Conservation (phyloP, 2,888 invertebrate genomes). For the Xanthia togata region DNA sequence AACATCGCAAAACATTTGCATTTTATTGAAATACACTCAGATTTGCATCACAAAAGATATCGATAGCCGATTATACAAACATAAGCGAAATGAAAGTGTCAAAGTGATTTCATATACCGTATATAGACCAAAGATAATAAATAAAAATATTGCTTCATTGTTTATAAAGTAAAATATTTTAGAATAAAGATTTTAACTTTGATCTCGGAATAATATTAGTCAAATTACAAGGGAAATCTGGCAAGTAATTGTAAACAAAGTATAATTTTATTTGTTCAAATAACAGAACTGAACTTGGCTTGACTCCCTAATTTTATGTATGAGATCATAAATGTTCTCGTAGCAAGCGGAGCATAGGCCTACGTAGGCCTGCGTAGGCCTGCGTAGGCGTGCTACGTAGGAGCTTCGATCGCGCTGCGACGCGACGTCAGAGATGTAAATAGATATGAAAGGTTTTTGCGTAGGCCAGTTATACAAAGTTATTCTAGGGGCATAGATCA, state of each 20-base stretch:
- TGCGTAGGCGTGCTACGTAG: conserved; percentile 44
- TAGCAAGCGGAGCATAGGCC: conserved; percentile 11
- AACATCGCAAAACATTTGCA: conserved; percentile 79
- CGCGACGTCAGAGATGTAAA: conserved; percentile 21
- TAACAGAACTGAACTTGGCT: conserved; percentile 21
- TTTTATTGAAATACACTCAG: conserved; percentile 81
- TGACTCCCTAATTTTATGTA: conserved; percentile 26
- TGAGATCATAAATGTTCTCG: conserved; percentile 5
- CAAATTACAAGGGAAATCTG: conserved; percentile 26
- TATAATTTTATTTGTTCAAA: conserved; percentile 1
- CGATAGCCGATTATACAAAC: conserved; percentile 75
- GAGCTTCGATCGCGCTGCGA: conserved; percentile 31
- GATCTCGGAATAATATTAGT: conserved; percentile 25
- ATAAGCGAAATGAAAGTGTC: conserved; percentile 67
- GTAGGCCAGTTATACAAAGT: conserved; percentile 15
- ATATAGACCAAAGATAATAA: conserved; percentile 28
- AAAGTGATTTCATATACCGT: conserved; percentile 45
- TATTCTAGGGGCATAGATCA: background rate
- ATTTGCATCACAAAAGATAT: conserved; percentile 85
- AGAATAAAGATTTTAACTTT: conserved; percentile 15
- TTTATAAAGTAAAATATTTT: conserved; percentile 10
- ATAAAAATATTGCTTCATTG: conserved; percentile 4
- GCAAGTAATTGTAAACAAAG: conserved; percentile 11
- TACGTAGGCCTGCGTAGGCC: conserved; percentile 30
- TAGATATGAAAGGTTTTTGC: conserved; percentile 7